Base-by-base conservation (phyloP, 2,888 invertebrate genomes). In the Mimachlamys varia region DNA sequence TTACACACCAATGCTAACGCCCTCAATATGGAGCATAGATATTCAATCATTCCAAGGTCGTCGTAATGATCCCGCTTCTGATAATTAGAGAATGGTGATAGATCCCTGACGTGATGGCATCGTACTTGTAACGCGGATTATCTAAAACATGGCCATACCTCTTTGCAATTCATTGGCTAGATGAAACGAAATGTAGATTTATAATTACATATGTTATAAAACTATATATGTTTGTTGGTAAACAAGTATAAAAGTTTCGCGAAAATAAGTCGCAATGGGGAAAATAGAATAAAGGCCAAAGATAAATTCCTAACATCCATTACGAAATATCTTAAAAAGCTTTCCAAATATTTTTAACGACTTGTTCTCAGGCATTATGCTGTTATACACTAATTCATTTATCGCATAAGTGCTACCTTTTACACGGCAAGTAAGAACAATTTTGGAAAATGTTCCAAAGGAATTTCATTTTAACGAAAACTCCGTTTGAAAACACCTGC, bases 1-100 rank as follows among this genome's bases (percentile, higher is more conserved):
- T 33, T 33, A 33, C 27, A 0, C 7, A 12, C n/a, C n/a, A 76
- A 12, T 76, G 76, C 33, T 33, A 76, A 76, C 15, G 76, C 13
- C 76, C 76, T 27, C 76, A 33, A 15, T 76, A 27, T 76, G 76
- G 76, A 33, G 33, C 33, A 76, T 22, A 19, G 0, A 62, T n/a
- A n/a, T 22, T 62, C 62, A 62, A 62, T 62, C 62, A 62, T 12
- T 33, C 76, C 76, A 76, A 76, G 76, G 76, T 76, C 76, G 76
- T 33, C 22, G 19, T 22, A n/a, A n/a, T 10, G 33, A 76, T 76
- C 76, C 0, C 5, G 27, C 27, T 76, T 27, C 76, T 76, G 76
- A 27, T 76, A 76, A 76, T 15, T 7, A 58, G 22, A 10, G 7
- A 58, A 58, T 19, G 15, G 58, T 58, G 19, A 58, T 58, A 58